Evolutionary conservation across 2,888 invertebrate genomes (phyloP).

Genomic region (Sturmia bella): DNA sequence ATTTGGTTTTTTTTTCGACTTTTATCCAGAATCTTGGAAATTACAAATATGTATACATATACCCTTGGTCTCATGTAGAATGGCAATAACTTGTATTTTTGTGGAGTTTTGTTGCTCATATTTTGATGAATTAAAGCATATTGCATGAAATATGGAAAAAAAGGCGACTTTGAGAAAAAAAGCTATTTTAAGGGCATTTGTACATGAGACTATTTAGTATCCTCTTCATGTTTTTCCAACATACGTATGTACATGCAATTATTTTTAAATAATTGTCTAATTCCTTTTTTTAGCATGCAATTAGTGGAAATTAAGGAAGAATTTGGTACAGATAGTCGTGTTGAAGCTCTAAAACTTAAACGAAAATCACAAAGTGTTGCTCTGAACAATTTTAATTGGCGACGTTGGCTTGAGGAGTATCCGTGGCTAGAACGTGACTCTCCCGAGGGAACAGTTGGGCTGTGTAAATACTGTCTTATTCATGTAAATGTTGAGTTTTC

Average conservation of each 20-base stretch:
- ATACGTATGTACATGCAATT: too few relatives aligned
- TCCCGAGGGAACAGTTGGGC: slow-evolving; percentile 72
- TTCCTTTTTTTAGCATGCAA: slow-evolving; percentile 41
- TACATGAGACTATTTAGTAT: too few relatives aligned
- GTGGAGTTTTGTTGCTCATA: too few relatives aligned
- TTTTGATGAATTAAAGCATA: too few relatives aligned
- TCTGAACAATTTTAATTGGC: slow-evolving; percentile 76
- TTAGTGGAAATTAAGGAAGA: slow-evolving; percentile 74
- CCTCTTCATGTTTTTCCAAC: background rate
- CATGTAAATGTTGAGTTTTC: slow-evolving; percentile 76
- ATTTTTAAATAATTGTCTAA: background rate
- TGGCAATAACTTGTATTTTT: too few relatives aligned
- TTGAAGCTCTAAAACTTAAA: slow-evolving; percentile 73
- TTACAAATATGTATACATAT: too few relatives aligned
- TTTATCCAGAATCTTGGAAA: too few relatives aligned
- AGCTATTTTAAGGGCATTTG: too few relatives aligned
- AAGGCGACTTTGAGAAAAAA: too few relatives aligned
- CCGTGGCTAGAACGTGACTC: slow-evolving; percentile 74
- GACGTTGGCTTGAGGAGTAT: slow-evolving; percentile 74
- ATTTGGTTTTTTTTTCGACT: too few relatives aligned
- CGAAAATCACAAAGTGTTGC: slow-evolving; percentile 72
- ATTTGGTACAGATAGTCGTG: slow-evolving; percentile 74
- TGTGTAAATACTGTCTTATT: slow-evolving; percentile 75
- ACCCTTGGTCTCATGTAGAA: too few relatives aligned
- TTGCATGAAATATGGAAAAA: too few relatives aligned